phyloP scores from a whole-genome alignment of 2,888 invertebrate genomes.

The Dicyrtomina minuta region DNA sequence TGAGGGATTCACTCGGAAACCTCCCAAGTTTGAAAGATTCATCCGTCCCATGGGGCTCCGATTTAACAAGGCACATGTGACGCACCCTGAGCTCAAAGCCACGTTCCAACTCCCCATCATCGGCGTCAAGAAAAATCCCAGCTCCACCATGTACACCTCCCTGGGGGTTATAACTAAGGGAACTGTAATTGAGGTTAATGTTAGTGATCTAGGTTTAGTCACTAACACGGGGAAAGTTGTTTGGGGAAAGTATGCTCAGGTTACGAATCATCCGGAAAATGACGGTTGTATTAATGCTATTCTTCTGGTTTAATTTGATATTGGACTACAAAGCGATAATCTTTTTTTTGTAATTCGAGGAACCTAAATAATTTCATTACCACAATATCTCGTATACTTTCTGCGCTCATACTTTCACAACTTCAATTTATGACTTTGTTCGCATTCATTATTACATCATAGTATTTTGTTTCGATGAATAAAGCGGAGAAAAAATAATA shows the following conservation, averaged over 20 bases:
- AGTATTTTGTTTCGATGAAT: too few species aligned
- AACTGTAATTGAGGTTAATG: conserved; percentile 95
- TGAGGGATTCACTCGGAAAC: conserved; percentile 97
- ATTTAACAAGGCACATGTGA: conserved; percentile 97
- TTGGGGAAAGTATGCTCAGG: conserved; percentile 99
- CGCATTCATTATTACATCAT: too few species aligned
- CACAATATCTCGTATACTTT: too few species aligned
- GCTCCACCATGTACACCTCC: conserved; percentile 93
- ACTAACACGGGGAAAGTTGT: conserved; percentile 99
- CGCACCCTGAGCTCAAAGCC: conserved; percentile 97
- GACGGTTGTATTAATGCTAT: conserved; percentile 99
- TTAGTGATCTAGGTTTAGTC: conserved; percentile 96
- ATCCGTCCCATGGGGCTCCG: conserved; percentile 96
- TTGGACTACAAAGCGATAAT: too few species aligned
- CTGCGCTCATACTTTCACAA: too few species aligned
- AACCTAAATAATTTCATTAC: too few species aligned
- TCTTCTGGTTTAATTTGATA: conserved; percentile 65
- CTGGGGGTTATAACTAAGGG: conserved; percentile 98
- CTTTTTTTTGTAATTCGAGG: too few species aligned
- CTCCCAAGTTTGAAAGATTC: conserved; percentile 98
- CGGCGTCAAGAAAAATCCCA: conserved; percentile 98
- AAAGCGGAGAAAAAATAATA: too few species aligned
- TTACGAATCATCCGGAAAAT: conserved; percentile 99
- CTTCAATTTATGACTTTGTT: too few species aligned
- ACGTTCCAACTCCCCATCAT: conserved; percentile 97